These are phyloP conservation scores for Linurgus olivaceus DNA, from an alignment of 2,797 vertebrate genomes.

Conservation along the genomic window DNA sequence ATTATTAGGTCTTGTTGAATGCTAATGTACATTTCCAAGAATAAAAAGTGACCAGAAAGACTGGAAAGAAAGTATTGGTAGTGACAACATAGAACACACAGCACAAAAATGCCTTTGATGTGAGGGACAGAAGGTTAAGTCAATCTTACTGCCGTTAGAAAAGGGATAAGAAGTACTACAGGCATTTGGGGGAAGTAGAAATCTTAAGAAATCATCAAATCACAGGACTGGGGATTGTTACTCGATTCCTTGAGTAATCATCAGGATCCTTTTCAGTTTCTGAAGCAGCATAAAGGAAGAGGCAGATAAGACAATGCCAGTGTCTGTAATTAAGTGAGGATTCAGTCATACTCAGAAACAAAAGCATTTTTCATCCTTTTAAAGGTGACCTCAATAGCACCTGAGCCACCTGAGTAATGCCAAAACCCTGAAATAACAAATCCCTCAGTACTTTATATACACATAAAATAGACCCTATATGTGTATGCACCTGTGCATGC, in stretches of 20 bases:
- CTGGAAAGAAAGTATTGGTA: not conserved
- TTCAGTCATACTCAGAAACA: not conserved
- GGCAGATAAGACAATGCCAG: not conserved
- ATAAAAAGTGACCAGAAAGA: not conserved
- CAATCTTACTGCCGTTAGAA: not conserved
- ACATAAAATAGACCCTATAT: not conserved
- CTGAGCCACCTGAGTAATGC: not conserved
- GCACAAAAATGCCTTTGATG: not conserved
- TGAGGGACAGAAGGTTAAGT: not conserved
- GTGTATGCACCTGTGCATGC: accelerated
- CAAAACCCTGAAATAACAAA: not conserved
- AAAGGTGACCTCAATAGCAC: not conserved
- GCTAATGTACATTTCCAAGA: not conserved
- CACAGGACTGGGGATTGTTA: not conserved
- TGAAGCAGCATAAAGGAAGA: not conserved
- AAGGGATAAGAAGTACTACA: not conserved
- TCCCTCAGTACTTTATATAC: not conserved
- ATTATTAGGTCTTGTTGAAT: not conserved
- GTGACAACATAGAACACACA: not conserved
- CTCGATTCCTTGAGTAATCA: not conserved
- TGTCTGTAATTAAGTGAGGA: not conserved
- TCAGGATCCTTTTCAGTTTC: not conserved
- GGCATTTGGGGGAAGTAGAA: not conserved
- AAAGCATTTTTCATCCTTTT: not conserved
- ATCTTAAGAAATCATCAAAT: not conserved